Percentiles rank a stretch among this genome's conserved stretches.
These are phyloP conservation scores for Hyperopisus bebe DNA, from an alignment of 2,113 vertebrate genomes.

Conservation along the genomic window DNA sequence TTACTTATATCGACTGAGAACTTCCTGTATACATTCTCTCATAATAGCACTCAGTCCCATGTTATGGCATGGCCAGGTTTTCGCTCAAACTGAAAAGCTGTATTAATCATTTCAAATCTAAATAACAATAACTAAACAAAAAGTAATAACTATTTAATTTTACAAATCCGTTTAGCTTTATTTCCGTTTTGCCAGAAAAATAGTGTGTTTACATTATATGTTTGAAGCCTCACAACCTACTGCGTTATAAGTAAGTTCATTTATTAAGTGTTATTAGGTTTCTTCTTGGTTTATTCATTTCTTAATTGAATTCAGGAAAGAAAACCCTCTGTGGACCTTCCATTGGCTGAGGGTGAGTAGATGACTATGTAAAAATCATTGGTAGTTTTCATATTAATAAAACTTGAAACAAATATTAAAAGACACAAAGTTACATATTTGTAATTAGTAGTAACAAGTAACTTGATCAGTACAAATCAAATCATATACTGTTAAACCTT, in stretches of 20 bases:
- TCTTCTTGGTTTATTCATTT: not conserved
- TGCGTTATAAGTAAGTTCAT: not conserved
- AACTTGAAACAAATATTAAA: not conserved
- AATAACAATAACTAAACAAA: not conserved
- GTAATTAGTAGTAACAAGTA: not conserved
- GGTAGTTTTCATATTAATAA: not conserved
- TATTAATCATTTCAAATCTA: not conserved
- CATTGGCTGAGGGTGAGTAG: not conserved
- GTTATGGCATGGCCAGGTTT: not conserved
- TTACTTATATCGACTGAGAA: not conserved
- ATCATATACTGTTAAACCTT: not conserved
- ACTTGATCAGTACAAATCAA: not conserved
- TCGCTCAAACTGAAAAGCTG: not conserved
- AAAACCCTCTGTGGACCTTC: not conserved
- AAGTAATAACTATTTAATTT: not conserved
- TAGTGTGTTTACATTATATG: not conserved
- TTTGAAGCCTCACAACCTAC: not conserved
- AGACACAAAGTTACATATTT: not conserved
- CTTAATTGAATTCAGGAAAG: not conserved
- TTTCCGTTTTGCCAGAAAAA: not conserved
- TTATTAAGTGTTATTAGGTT: not conserved
- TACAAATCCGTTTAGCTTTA: not conserved
- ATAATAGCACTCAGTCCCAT: not conserved
- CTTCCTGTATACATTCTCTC: not conserved
- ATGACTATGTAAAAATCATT: not conserved